phyloP scores from a whole-genome alignment of 1,140 invertebrate genomes.

The Brachionus rotundiformis region DNA sequence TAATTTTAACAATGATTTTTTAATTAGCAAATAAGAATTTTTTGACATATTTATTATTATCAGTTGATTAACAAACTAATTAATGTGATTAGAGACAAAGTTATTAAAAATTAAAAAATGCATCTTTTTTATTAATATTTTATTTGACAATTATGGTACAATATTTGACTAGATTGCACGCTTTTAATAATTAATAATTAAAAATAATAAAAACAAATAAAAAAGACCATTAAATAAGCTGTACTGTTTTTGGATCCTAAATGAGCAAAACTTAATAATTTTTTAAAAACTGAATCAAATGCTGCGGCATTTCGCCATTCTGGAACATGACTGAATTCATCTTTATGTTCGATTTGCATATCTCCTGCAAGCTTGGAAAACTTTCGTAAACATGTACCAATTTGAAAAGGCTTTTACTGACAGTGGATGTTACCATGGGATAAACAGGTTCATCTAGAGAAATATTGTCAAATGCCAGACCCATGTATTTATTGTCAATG shows the following conservation, averaged over 20 bases:
- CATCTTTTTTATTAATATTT: too few species aligned
- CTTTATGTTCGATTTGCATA: constrained; percentile 20
- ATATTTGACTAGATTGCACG: constrained; percentile 41
- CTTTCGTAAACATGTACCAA: background rate
- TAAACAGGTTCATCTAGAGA: background rate
- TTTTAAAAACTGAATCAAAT: background rate
- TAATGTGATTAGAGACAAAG: too few species aligned
- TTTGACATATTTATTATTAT: too few species aligned
- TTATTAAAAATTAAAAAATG: too few species aligned
- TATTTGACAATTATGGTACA: background rate
- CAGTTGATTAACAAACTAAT: too few species aligned
- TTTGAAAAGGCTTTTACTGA: background rate
- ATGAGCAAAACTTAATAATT: background rate
- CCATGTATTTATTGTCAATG: constrained; percentile 13
- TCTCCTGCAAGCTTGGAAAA: constrained; percentile 21
- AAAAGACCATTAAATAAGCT: constrained; percentile 30
- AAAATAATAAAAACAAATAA: background rate
- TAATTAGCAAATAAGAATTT: too few species aligned
- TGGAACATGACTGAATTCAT: background rate
- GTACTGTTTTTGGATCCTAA: background rate
- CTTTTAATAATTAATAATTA: background rate
- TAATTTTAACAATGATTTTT: too few species aligned
- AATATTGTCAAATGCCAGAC: constrained; percentile 30
- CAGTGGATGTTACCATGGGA: constrained; percentile 35
- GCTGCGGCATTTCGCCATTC: background rate